phyloP scores from a whole-genome alignment of 2,113 vertebrate genomes.

The Oreochromis aureus region DNA sequence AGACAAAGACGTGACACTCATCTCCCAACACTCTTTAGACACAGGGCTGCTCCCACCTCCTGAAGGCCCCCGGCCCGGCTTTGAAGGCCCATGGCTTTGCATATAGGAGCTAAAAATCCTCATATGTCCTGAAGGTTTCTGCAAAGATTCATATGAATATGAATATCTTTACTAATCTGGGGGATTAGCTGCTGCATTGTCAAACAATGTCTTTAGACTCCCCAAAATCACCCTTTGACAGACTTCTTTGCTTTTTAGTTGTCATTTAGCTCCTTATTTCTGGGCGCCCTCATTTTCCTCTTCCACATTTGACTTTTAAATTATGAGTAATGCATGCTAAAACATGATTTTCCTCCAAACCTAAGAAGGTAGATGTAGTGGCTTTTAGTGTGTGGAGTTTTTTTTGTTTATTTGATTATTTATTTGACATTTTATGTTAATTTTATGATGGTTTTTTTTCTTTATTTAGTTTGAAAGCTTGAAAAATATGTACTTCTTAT shows the following conservation, averaged over 20 bases:
- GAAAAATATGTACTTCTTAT: neutral
- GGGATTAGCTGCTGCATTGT: constrained; percentile 44
- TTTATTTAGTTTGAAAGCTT: neutral
- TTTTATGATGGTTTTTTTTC: neutral
- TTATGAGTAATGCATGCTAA: neutral
- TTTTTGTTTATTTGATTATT: neutral
- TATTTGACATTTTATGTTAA: neutral
- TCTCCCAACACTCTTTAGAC: neutral
- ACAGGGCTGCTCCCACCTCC: neutral
- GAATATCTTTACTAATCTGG: constrained; percentile 49
- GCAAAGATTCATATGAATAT: constrained; percentile 35
- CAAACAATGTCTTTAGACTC: constrained; percentile 7
- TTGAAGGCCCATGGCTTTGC: neutral
- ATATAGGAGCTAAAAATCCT: neutral
- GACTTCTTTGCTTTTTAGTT: neutral
- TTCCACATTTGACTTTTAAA: constrained; percentile 30
- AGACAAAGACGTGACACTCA: constrained; percentile 7
- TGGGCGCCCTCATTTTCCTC: neutral
- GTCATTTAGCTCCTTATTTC: constrained; percentile 26
- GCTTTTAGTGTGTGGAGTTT: neutral
- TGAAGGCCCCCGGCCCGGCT: neutral
- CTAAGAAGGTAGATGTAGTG: neutral
- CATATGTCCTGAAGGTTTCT: constrained; percentile 31
- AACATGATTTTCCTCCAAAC: neutral
- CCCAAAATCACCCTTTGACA: neutral